A percentile compares a stretch with the other conserved stretches of the same genome.
Evolutionary conservation across 1,140 invertebrate genomes (phyloP).

Genomic region (Cydia amplana): DNA sequence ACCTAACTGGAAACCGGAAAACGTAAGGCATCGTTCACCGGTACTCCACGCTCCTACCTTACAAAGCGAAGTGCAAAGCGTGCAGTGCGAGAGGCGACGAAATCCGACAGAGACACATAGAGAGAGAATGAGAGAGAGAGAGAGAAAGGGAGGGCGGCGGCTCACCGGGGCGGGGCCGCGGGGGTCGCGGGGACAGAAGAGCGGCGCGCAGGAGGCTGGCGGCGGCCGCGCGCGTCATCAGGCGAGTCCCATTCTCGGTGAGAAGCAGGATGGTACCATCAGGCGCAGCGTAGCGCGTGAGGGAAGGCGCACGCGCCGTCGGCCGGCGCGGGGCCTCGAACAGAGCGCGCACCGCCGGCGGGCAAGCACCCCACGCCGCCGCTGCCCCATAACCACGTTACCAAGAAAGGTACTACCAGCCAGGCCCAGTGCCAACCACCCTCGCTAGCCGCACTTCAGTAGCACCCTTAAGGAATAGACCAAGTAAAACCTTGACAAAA

Average conservation of each 20-base stretch:
- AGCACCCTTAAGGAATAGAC: slow-evolving; percentile 65
- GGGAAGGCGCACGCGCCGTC: slow-evolving; percentile 57
- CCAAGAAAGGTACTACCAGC: slow-evolving; percentile 63
- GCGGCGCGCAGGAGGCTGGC: slow-evolving; percentile 76
- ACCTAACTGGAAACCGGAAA: not conserved
- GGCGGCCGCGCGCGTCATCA: slow-evolving; percentile 76
- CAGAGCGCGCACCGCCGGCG: slow-evolving; percentile 66
- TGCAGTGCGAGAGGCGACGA: slow-evolving; percentile 75
- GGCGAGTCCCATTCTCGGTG: slow-evolving; percentile 77
- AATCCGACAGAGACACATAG: slow-evolving; percentile 69
- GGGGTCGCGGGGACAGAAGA: slow-evolving; percentile 76
- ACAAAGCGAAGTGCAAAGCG: slow-evolving; percentile 73
- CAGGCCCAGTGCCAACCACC: slow-evolving; percentile 46
- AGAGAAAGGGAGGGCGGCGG: slow-evolving; percentile 66
- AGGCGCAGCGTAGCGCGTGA: slow-evolving; percentile 74
- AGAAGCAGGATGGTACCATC: slow-evolving; percentile 78
- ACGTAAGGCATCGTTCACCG: not conserved
- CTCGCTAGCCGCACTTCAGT: slow-evolving; percentile 62
- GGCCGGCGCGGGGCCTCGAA: slow-evolving; percentile 62
- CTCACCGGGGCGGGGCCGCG: slow-evolving; percentile 77
- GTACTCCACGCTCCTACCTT: slow-evolving; percentile 69
- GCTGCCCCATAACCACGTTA: slow-evolving; percentile 75
- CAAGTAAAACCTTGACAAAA: not conserved
- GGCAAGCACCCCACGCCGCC: slow-evolving; percentile 69
- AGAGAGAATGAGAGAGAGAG: slow-evolving; percentile 46